Evolutionary conservation across 2,113 vertebrate species (phyloP).

Genomic region (Lucifuga dentata): DNA sequence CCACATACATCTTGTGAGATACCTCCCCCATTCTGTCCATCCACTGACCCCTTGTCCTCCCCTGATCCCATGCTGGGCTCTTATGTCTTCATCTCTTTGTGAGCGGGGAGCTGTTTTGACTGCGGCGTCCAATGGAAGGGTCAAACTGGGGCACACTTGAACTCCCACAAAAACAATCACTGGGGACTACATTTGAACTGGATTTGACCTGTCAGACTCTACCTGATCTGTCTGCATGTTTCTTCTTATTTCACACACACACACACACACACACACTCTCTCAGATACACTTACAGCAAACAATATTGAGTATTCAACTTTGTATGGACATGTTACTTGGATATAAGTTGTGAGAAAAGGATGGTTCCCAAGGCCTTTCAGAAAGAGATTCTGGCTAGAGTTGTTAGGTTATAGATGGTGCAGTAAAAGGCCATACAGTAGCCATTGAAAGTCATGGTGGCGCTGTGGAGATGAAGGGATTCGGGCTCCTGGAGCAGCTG

Average conservation of each 20-base stretch:
- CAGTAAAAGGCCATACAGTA: constrained; percentile 72
- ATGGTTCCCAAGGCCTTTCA: constrained; percentile 33
- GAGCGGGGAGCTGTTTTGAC: constrained; percentile 49
- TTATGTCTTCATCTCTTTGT: constrained; percentile 66
- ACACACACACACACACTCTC: neutral
- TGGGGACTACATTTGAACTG: constrained; percentile 58
- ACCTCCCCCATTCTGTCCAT: constrained; percentile 49
- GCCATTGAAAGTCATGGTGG: constrained; percentile 61
- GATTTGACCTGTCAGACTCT: constrained; percentile 54
- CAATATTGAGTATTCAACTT: too few species aligned
- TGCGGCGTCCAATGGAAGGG: constrained; percentile 19
- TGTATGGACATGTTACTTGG: too few species aligned
- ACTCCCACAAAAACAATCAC: constrained; percentile 66
- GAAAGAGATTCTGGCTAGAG: constrained; percentile 48
- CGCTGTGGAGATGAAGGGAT: constrained; percentile 42
- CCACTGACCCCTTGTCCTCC: constrained; percentile 48
- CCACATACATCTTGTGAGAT: constrained; percentile 37
- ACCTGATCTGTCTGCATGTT: constrained; percentile 28
- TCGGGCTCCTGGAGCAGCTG: constrained; percentile 30
- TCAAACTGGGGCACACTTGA: constrained; percentile 73
- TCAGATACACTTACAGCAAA: too few species aligned
- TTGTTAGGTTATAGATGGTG: constrained; percentile 66
- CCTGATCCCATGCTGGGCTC: constrained; percentile 47
- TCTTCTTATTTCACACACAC: constrained; percentile 18
- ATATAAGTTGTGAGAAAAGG: constrained; percentile 4